phyloP scores from a whole-genome alignment of 2,113 vertebrate species.

The Heterotilapia buettikoferi region DNA sequence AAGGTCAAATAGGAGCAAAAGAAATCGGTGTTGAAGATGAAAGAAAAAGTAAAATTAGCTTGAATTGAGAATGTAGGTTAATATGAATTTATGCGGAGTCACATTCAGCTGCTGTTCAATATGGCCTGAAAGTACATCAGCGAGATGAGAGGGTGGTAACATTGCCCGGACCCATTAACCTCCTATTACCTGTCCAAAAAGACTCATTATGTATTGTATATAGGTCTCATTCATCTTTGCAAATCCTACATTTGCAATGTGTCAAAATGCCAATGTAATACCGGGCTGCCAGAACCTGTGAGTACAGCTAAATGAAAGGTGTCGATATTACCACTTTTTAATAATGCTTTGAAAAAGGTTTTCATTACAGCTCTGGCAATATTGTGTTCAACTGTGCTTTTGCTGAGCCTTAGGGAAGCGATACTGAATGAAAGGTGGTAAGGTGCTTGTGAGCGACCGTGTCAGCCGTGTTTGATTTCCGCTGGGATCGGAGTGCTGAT shows the following conservation, averaged over 20 bases:
- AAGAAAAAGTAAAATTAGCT: neutral
- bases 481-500: slow-evolving; percentile 18
- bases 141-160: slow-evolving; percentile 10
- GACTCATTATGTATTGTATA: slow-evolving; percentile 9
- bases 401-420: neutral
- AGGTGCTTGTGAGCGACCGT: neutral
- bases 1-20: neutral
- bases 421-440: slow-evolving; percentile 1
- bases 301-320: slow-evolving; percentile 31
- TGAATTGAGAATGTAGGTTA: slow-evolving; percentile 8
- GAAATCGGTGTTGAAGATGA: neutral
- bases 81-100: neutral
- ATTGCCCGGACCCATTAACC: neutral
- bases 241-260: neutral
- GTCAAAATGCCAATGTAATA: neutral
- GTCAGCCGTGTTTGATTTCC: slow-evolving; percentile 47
- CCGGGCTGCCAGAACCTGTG: neutral
- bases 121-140: neutral
- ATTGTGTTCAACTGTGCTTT: neutral
- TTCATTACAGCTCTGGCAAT: slow-evolving; percentile 35
- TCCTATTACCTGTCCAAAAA: neutral
- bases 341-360: slow-evolving; percentile 30
- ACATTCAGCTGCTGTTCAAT: neutral
- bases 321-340: slow-evolving; percentile 21
- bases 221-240: neutral